Evolutionary conservation across 2,888 invertebrate species (phyloP), one percentile per base, ranked within the genome.

Genomic region (Arrhopalites spinosus): DNA sequence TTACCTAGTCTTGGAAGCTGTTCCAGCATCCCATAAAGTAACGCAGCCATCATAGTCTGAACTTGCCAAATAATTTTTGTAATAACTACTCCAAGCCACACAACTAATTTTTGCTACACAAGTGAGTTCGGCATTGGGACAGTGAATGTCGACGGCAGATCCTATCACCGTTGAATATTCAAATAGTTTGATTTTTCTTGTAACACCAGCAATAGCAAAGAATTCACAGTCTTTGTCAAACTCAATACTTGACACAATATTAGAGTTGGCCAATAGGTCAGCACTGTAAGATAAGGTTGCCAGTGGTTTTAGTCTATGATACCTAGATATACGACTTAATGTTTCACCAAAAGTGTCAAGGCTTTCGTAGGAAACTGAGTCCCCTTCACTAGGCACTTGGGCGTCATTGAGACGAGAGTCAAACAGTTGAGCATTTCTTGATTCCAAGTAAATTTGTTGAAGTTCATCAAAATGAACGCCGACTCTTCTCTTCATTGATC

Each of bases 211-310:
- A 82, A 97, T 95, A 0, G 96, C 96, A 87, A 97, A 96, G 86
- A 92, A 93, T 87, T 97, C 96, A 85, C 94, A 93, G 86, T 97
- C 96, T 86, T 95, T 94, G 85, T 97, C 96, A 87, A 97, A 97
- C 86, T 96, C 96, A 82, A 97, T 96, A 83, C 95, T 95, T 29
- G 93, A 93, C 5, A 93, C 93, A 80, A 94, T 93, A 5, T 92
- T 93, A 2, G 92, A 93, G 84, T 91, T 92, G 85, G 93, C 93
- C 85, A 93, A 93, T 72, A 94, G 90, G 85, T 96, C 96, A 84
- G 91, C 92, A 79, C 94, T 93, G 86, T 96, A 96, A 81, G 93
- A 93, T 3, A 97, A 87, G 5, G 95, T 94, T 3, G 96, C 94
- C 8, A 96, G 87, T 23, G 93, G 91, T 15, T 93, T 88, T 79